These are phyloP conservation scores for Leptinotarsa haldemani DNA, from an alignment of 2,888 invertebrate species.

Conservation along the genomic window DNA sequence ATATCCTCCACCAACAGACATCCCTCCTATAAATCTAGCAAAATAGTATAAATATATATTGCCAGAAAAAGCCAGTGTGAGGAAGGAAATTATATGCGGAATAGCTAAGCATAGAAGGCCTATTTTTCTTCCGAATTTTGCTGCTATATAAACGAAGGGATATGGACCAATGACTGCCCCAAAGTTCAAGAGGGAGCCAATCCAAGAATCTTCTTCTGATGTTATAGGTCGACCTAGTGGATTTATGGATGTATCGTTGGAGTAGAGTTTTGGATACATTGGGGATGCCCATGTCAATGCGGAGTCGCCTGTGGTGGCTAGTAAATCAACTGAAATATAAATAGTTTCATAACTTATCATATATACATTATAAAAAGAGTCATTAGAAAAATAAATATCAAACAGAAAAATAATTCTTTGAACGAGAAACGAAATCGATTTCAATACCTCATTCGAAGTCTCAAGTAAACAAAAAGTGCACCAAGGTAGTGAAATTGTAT, in stretches of 20 bases:
- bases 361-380: too few species aligned
- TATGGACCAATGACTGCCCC: constrained; percentile 75
- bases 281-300: constrained; percentile 56
- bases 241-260: constrained; percentile 56
- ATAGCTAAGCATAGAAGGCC: constrained; percentile 69
- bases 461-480: too few species aligned
- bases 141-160: constrained; percentile 74
- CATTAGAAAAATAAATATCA: too few species aligned
- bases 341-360: not conserved
- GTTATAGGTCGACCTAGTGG: constrained; percentile 60
- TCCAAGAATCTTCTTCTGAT: constrained; percentile 66
- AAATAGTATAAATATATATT: constrained; percentile 56
- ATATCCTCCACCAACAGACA: constrained; percentile 77
- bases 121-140: constrained; percentile 76
- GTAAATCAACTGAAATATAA: constrained; percentile 51
- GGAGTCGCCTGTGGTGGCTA: constrained; percentile 55
- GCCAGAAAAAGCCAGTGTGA: constrained; percentile 49
- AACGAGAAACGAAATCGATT: too few species aligned
- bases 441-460: too few species aligned
- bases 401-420: too few species aligned
- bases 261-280: constrained; percentile 54
- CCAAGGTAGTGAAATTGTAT: too few species aligned
- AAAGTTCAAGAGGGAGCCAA: constrained; percentile 66
- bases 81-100: constrained; percentile 50
- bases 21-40: constrained; percentile 69